A percentile compares a stretch with the other conserved stretches of the same genome.
Evolutionary conservation across 2,888 invertebrate species (phyloP).

Genomic region (Drosophila sordidula): DNA sequence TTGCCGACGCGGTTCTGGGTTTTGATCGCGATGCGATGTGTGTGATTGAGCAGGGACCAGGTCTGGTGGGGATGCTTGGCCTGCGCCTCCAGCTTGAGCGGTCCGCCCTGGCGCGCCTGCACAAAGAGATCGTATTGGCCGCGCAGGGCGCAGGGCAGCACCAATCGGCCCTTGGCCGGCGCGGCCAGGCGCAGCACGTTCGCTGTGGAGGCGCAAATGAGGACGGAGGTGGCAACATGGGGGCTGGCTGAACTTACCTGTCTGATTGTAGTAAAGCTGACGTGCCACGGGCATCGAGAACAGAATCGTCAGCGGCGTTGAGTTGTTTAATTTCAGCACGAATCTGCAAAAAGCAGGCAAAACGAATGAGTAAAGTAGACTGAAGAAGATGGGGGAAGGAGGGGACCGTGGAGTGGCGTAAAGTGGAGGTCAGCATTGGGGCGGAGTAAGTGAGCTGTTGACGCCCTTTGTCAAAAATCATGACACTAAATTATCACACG

Average conservation of each 20-base stretch:
- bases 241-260: constrained; percentile 74
- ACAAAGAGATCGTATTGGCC: constrained; percentile 84
- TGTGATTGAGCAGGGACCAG: constrained; percentile 84
- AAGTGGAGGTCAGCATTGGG: constrained; percentile 8
- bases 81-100: constrained; percentile 82
- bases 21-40: constrained; percentile 82
- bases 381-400: background rate
- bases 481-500: constrained; percentile 79
- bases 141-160: constrained; percentile 83
- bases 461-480: constrained; percentile 76
- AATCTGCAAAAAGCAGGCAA: constrained; percentile 75
- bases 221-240: background rate
- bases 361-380: constrained; percentile 16
- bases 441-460: constrained; percentile 65
- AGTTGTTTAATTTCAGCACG: constrained; percentile 81
- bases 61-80: constrained; percentile 82
- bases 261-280: constrained; percentile 84
- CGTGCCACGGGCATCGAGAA: constrained; percentile 83
- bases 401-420: background rate
- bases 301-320: constrained; percentile 83
- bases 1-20: constrained; percentile 85
- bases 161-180: constrained; percentile 65
- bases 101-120: constrained; percentile 79
- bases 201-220: constrained; percentile 57
- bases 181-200: constrained; percentile 79